Conservation (phyloP, 1,140 invertebrate genomes). For the Lordiphosa collinella region DNA sequence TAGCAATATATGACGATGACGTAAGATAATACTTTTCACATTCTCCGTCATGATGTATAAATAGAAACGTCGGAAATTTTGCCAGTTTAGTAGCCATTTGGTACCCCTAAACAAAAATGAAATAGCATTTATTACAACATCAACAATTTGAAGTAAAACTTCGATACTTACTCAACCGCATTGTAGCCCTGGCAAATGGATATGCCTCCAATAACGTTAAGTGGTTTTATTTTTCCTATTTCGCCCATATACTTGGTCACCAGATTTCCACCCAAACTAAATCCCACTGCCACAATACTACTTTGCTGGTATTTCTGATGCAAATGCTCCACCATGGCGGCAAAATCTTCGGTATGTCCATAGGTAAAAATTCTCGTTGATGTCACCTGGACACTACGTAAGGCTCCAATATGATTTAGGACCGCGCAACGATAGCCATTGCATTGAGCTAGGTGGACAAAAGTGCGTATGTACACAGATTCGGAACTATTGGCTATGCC, state of each 20-base stretch:
- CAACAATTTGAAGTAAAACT: neutral
- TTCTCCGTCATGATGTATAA: conserved; percentile 96
- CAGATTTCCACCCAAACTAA: conserved; percentile 94
- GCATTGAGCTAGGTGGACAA: conserved; percentile 93
- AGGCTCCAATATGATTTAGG: conserved; percentile 95
- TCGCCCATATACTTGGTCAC: conserved; percentile 94
- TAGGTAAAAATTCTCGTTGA: conserved; percentile 94
- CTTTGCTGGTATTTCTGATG: conserved; percentile 86
- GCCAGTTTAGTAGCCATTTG: conserved; percentile 90
- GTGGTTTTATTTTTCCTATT: conserved; percentile 82
- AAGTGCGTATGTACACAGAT: conserved; percentile 94
- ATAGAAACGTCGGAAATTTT: conserved; percentile 92
- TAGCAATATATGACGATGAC: conserved; percentile 88
- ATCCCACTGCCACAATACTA: conserved; percentile 90
- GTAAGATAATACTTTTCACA: conserved; percentile 90
- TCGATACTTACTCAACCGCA: conserved; percentile 86
- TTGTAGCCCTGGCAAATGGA: conserved; percentile 96
- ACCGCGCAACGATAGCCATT: conserved; percentile 94
- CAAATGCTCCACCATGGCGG: conserved; percentile 88
- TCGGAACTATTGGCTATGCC: conserved; percentile 96
- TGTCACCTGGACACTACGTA: conserved; percentile 91
- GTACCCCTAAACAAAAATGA: conserved; percentile 82
- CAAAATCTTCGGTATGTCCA: conserved; percentile 92
- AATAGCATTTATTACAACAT: no score
- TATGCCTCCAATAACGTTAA: conserved; percentile 90